These are phyloP conservation scores for Papilio polytes DNA, from an alignment of 1,140 invertebrate genomes.

Conservation along the genomic window DNA sequence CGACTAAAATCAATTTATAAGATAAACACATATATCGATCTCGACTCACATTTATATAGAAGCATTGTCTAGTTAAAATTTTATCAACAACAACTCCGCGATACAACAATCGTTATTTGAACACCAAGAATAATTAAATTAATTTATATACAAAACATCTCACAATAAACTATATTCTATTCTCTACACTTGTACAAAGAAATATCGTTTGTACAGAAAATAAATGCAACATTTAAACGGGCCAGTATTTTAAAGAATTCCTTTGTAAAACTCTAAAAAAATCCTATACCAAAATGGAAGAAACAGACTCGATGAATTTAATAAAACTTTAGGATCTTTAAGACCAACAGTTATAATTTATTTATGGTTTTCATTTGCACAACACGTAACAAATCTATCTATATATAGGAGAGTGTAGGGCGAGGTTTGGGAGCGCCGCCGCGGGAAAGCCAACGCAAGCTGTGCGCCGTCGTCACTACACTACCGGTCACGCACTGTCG, in stretches of 20 bases:
- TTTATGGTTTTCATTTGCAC: slow-evolving; percentile 39
- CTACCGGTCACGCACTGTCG: slow-evolving; percentile 76
- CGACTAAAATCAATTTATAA: slow-evolving; percentile 27
- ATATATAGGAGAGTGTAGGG: slow-evolving; percentile 53
- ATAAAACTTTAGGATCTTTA: slow-evolving; percentile 25
- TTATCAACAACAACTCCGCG: slow-evolving; percentile 28
- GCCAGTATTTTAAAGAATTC: slow-evolving; percentile 23
- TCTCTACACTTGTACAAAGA: slow-evolving; percentile 32
- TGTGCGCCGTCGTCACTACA: slow-evolving; percentile 79
- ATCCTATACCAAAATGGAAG: slow-evolving; percentile 19
- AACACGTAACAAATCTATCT: slow-evolving; percentile 59
- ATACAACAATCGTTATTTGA: slow-evolving; percentile 30
- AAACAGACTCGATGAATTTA: slow-evolving; percentile 16
- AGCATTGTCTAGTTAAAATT: slow-evolving; percentile 29
- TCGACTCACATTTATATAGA: background rate
- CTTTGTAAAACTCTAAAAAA: slow-evolving; percentile 30
- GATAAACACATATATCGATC: slow-evolving; percentile 14
- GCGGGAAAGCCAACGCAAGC: slow-evolving; percentile 77
- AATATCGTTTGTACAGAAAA: slow-evolving; percentile 35
- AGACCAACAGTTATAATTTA: slow-evolving; percentile 32
- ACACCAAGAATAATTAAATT: slow-evolving; percentile 31
- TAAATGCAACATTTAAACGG: slow-evolving; percentile 33
- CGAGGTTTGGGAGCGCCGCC: slow-evolving; percentile 60
- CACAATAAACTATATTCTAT: slow-evolving; percentile 34
- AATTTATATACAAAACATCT: slow-evolving; percentile 38